A percentile compares a stretch with the other conserved stretches of the same genome.
phyloP scores from a whole-genome alignment of 1,140 invertebrate genomes.

The Micrasema longulum region DNA sequence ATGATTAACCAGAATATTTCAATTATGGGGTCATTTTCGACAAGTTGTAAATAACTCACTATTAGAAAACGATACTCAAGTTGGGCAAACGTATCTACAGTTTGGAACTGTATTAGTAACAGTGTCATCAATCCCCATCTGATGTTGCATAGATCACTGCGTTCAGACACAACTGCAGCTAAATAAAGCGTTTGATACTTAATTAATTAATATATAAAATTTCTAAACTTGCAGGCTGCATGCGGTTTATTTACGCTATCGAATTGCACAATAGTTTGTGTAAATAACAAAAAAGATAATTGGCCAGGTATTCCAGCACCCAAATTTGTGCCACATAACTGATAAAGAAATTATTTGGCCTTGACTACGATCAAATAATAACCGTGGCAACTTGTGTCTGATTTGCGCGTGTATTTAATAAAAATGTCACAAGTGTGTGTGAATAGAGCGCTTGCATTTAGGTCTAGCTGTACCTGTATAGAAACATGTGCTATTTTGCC shows the following conservation, averaged over 20 bases:
- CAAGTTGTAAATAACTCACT: too few relatives aligned
- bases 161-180: too few relatives aligned
- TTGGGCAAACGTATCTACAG: too few relatives aligned
- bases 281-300: slow-evolving; percentile 10
- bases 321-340: slow-evolving; percentile 42
- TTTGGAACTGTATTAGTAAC: too few relatives aligned
- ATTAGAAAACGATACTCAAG: too few relatives aligned
- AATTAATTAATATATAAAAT: too few relatives aligned
- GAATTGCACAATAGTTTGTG: not conserved
- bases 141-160: too few relatives aligned
- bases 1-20: too few relatives aligned
- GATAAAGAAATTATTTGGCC: slow-evolving; percentile 52
- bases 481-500: slow-evolving; percentile 30
- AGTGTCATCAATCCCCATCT: too few relatives aligned
- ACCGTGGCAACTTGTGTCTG: slow-evolving; percentile 17
- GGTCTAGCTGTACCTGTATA: slow-evolving; percentile 26
- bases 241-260: not conserved
- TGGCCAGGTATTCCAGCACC: slow-evolving; percentile 11
- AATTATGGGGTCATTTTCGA: too few relatives aligned
- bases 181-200: too few relatives aligned
- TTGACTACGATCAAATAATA: slow-evolving; percentile 43
- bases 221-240: not conserved
- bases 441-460: slow-evolving; percentile 38
- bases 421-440: slow-evolving; percentile 30
- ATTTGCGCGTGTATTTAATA: slow-evolving; percentile 31